phyloP scores from a whole-genome alignment of 2,888 invertebrate species.

The Drosophila neotestacea region DNA sequence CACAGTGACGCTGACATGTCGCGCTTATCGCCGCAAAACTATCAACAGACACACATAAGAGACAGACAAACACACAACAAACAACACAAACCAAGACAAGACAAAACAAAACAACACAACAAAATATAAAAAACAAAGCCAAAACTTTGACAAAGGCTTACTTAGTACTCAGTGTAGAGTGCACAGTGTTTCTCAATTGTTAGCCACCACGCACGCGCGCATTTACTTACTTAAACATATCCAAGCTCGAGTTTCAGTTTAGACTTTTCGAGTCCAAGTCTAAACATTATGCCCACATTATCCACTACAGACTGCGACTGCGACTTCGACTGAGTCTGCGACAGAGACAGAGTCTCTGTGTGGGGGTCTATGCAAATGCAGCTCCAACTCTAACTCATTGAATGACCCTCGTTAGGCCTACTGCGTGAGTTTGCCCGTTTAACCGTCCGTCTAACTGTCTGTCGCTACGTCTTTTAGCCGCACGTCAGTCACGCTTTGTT shows the following conservation, averaged over 20 bases:
- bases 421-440: conserved; percentile 45
- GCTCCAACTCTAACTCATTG: conserved; percentile 66
- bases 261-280: conserved; percentile 34
- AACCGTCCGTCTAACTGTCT: conserved; percentile 9
- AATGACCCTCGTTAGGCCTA: conserved; percentile 78
- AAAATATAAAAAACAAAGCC: conserved; percentile 40
- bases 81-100: conserved; percentile 39
- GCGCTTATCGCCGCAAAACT: conserved; percentile 80
- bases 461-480: conserved; percentile 22
- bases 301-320: conserved; percentile 42
- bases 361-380: conserved; percentile 74
- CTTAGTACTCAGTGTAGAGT: conserved; percentile 18
- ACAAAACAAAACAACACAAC: conserved; percentile 20
- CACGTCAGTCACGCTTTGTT: conserved; percentile 81
- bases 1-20: conserved; percentile 78
- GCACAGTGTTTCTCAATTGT: conserved; percentile 78
- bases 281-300: conserved; percentile 73
- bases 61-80: conserved; percentile 41
- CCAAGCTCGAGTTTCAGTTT: conserved; percentile 69
- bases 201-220: conserved; percentile 82
- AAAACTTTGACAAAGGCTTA: conserved; percentile 43
- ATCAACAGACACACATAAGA: conserved; percentile 67
- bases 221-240: conserved; percentile 78
- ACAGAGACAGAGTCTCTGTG: conserved; percentile 45
- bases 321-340: not conserved